Evolutionary conservation across 2,888 invertebrate species (phyloP), one percentile per base, ranked within the genome.

Genomic region (Tetragonula carbonaria): DNA sequence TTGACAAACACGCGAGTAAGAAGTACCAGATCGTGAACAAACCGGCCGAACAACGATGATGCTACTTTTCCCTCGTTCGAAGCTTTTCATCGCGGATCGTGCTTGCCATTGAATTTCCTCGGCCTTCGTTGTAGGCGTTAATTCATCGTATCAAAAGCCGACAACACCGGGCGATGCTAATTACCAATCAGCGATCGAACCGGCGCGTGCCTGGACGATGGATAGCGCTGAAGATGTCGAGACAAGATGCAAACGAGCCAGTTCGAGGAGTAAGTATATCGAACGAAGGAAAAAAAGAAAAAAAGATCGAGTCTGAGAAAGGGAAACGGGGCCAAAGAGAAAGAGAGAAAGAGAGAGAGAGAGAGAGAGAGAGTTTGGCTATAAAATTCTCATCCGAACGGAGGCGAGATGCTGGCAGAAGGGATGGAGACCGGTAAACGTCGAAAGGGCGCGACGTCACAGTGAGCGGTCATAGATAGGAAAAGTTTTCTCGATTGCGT

Each of bases 381-480:
- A 82, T 80, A 80, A 85, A 84, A 80, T 80, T 84, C 23, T 59
- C 76, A 85, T 85, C 8, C 80, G 77, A 78, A 76, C 73, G 70
- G 73, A 55, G 75, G 68, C 16, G 33, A 72, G 70, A 59, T 53
- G 81, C 67, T 77, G 51, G 71, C 38, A 38, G 67, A 74, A 45
- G n/a, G 67, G 77, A 76, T 70, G 33, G 45, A 45, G 8, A 8
- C 45, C 80, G 55, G 72, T 72, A 66, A 68, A 53, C 74, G 76
- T 75, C 75, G 79, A 79, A 72, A 73, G 66, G 66, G 50, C 28
- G 53, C 28, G 55, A 38, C 73, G 63, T 16, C 18, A 53, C 38
- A 57, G 18, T 16, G 16, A 62, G 66, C 51, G 84, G 75, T 88
- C 87, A 86, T 86, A 82, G 86, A 87, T 87, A 86, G 87, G 84